Percentiles rank a stretch among this genome's conserved stretches.
These are phyloP conservation scores for Ctenochaetus hawaiiensis DNA, from an alignment of 2,797 vertebrate species.

Conservation along the genomic window DNA sequence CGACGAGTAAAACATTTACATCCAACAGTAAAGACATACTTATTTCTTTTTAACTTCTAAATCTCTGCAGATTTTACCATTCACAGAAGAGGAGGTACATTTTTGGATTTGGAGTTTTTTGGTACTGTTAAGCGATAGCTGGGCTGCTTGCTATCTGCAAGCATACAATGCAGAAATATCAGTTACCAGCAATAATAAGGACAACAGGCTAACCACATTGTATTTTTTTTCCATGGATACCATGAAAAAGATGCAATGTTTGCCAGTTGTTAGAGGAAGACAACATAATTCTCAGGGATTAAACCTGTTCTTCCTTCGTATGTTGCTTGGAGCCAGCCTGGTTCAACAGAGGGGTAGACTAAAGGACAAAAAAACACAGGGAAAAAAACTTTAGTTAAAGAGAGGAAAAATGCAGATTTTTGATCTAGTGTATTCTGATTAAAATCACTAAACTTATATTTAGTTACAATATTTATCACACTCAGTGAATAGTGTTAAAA, in stretches of 20 bases:
- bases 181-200: constrained; percentile 10
- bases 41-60: not conserved
- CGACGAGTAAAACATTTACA: constrained; percentile 34
- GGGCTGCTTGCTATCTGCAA: constrained; percentile 24
- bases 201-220: constrained; percentile 25
- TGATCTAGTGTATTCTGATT: constrained; percentile 8
- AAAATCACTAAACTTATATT: constrained; percentile 16
- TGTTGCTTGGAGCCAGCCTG: constrained; percentile 96
- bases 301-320: constrained; percentile 94
- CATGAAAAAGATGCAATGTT: constrained; percentile 88
- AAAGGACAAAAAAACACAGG: constrained; percentile 33
- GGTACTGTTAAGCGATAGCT: constrained; percentile 18
- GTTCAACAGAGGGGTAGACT: constrained; percentile 96
- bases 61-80: constrained; percentile 22
- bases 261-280: constrained; percentile 89
- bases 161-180: constrained; percentile 14
- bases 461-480: constrained; percentile 12
- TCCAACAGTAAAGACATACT: constrained; percentile 8
- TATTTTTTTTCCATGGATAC: constrained; percentile 91
- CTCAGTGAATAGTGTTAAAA: not conserved
- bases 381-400: constrained; percentile 2
- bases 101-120: constrained; percentile 26
- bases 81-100: constrained; percentile 19
- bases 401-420: constrained; percentile 20
- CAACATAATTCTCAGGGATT: constrained; percentile 95